Evolutionary conservation across 2,797 vertebrate genomes (phyloP).

Genomic region (Xiphophorus birchmanni): DNA sequence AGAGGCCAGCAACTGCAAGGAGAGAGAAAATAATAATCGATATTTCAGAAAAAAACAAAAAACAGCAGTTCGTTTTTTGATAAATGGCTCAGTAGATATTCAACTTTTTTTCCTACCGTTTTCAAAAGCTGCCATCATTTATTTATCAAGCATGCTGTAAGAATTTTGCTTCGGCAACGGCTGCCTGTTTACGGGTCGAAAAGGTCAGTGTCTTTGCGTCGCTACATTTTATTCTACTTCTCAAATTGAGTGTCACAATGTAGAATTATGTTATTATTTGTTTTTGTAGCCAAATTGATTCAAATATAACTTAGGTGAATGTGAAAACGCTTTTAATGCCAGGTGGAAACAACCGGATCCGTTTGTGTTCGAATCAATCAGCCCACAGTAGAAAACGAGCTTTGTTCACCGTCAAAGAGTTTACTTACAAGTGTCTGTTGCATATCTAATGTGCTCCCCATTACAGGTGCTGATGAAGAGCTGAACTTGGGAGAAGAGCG

Average conservation of each 20-base stretch:
- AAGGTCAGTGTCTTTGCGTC: background rate
- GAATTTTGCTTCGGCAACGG: background rate
- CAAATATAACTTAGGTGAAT: background rate
- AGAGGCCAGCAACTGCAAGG: slow-evolving; percentile 94
- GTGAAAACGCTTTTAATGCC: background rate
- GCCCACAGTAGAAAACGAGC: background rate
- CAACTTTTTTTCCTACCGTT: background rate
- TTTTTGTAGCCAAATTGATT: background rate
- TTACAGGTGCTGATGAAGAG: slow-evolving; percentile 99
- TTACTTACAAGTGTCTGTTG: slow-evolving; percentile 98
- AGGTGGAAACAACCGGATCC: background rate
- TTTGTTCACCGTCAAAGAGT: background rate
- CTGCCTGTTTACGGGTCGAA: background rate
- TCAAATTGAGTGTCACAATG: background rate
- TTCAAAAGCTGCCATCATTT: background rate
- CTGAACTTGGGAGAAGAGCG: slow-evolving; percentile 98
- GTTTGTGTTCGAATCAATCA: background rate
- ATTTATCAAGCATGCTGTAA: too few species aligned
- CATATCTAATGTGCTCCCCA: slow-evolving; percentile 98
- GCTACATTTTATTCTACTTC: background rate
- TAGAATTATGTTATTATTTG: background rate
- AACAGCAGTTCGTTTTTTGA: background rate
- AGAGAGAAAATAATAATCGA: slow-evolving; percentile 7
- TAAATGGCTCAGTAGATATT: background rate
- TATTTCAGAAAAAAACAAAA: background rate